Evolutionary conservation across 1,140 invertebrate species (phyloP), one percentile per base, ranked within the genome.

Genomic region (Arctopsyche grandis): DNA sequence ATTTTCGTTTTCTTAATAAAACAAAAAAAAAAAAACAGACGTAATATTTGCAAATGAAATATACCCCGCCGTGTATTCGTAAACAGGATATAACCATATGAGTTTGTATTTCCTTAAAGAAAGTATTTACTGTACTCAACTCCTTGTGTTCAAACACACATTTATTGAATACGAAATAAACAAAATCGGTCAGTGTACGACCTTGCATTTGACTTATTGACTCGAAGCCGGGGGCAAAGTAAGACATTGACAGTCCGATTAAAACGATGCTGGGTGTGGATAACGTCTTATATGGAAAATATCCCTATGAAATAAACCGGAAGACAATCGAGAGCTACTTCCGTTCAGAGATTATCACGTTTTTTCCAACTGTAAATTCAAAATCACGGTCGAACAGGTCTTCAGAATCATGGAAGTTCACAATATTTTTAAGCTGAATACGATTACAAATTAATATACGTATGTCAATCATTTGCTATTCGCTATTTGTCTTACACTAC

Each of bases 101-200:
- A n/a, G 7, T 38, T 4, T 38, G 3, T 38, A 38, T 38, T 38
- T 38, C 29, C 7, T 38, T 38, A 4, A 1, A 38, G 29, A 4
- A 1, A 38, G 29, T 38, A 38, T 38, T 38, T 38, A n/a, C n/a
- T n/a, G n/a, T n/a, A n/a, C n/a, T n/a, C n/a, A 38, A 38, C 29
- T 38, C 1, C 1, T 38, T 7, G 29, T 38, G 7, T 38, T 4
- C 29, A 38, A 4, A 38, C 29, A 38, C 7, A 38, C 1, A 38
- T 7, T 38, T 38, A 38, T 38, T 7, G 7, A 7, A 38, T 38
- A 38, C 7, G 29, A 38, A 38, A 1, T 38, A 38, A 38, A 4
- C 29, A 75, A 76, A 76, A 76, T 76, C 74, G 74, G 74, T 76
- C 74, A 76, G 74, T 76, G 74, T 76, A 76, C 74, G 74, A 19